phyloP scores from a whole-genome alignment of 1,140 invertebrate species.

The Holotrichia oblita region DNA sequence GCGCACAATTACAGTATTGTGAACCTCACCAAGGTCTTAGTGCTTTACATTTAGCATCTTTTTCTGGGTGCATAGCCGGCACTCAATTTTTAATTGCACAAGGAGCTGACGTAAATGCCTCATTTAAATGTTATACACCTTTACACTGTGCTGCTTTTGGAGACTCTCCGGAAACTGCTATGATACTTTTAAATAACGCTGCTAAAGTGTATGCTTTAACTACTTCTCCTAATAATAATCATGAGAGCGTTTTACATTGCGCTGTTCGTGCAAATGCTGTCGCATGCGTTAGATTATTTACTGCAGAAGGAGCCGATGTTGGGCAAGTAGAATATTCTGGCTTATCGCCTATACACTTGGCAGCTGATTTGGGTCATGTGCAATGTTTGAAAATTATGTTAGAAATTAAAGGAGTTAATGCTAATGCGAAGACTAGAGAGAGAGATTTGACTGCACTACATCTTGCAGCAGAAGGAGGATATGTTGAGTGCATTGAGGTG shows the following conservation, averaged over 20 bases:
- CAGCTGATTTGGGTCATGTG: conserved; percentile 76
- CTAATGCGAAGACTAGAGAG: conserved; percentile 71
- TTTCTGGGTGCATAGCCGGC: conserved; percentile 77
- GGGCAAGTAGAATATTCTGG: conserved; percentile 76
- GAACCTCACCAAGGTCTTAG: conserved; percentile 74
- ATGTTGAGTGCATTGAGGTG: conserved; percentile 75
- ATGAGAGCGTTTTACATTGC: conserved; percentile 80
- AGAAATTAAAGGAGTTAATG: conserved; percentile 69
- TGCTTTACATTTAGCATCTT: conserved; percentile 78
- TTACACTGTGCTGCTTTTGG: conserved; percentile 85
- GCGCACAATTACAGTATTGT: conserved; percentile 74
- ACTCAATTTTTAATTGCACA: conserved; percentile 73
- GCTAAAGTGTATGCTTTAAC: conserved; percentile 66
- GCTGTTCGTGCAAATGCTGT: conserved; percentile 78
- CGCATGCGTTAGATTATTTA: conserved; percentile 77
- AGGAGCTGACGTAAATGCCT: conserved; percentile 73
- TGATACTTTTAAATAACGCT: conserved; percentile 74
- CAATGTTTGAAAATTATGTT: conserved; percentile 75
- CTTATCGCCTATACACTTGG: conserved; percentile 79
- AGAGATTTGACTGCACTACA: conserved; percentile 81
- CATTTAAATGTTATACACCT: conserved; percentile 75
- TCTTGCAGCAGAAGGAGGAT: conserved; percentile 81
- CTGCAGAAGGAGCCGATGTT: conserved; percentile 74
- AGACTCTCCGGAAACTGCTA: conserved; percentile 76
- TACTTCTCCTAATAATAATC: conserved; percentile 68